phyloP scores from a whole-genome alignment of 2,797 vertebrate species.

The Bradypodion pumilum region DNA sequence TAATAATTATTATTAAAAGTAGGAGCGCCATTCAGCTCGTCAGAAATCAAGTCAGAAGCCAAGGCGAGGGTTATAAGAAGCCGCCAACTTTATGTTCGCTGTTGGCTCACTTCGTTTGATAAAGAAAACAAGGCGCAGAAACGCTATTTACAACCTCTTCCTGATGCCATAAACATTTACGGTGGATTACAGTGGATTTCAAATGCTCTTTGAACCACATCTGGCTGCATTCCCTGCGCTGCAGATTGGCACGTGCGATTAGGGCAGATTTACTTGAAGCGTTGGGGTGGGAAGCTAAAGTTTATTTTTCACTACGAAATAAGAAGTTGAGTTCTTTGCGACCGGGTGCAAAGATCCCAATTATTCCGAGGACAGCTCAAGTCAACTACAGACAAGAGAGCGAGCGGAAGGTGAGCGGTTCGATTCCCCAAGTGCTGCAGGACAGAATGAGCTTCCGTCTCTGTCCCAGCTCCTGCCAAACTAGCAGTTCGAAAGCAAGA shows the following conservation, averaged over 20 bases:
- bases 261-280: background rate
- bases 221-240: slow-evolving; percentile 3
- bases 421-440: too few relatives aligned
- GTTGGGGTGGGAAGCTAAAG: background rate
- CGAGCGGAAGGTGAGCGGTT: too few relatives aligned
- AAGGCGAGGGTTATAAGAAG: slow-evolving; percentile 58
- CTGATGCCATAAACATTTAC: slow-evolving; percentile 58
- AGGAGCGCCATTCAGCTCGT: slow-evolving; percentile 54
- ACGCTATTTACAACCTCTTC: slow-evolving; percentile 62
- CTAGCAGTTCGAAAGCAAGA: too few relatives aligned
- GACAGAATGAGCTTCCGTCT: too few relatives aligned
- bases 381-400: background rate
- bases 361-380: background rate
- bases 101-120: slow-evolving; percentile 68
- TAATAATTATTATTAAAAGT: too few relatives aligned
- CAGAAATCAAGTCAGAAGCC: slow-evolving; percentile 55
- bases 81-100: slow-evolving; percentile 65
- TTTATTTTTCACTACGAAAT: background rate
- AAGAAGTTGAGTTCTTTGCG: background rate
- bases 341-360: background rate
- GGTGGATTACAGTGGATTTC: background rate
- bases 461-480: too few relatives aligned
- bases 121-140: slow-evolving; percentile 66
- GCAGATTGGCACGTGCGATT: slow-evolving; percentile 9
- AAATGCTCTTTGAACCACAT: slow-evolving; percentile 10